Evolutionary conservation across 2,797 vertebrate species (phyloP).

Genomic region (Characodon lateralis): DNA sequence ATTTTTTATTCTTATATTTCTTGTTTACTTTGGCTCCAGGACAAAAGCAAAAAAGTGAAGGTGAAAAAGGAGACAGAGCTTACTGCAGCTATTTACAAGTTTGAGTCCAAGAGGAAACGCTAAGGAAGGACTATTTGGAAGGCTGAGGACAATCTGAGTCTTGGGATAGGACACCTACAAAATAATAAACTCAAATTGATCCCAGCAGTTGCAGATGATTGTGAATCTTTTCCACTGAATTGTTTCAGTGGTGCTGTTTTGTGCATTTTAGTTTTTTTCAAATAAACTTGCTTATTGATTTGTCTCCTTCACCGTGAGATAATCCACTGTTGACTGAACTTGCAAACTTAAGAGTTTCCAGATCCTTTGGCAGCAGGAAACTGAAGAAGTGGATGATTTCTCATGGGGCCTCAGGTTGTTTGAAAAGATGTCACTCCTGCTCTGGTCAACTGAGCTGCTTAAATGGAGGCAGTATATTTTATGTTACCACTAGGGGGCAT

Average conservation of each 20-base stretch:
- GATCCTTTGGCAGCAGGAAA: neutral
- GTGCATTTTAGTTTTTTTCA: slow-evolving; percentile 55
- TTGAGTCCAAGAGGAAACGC: slow-evolving; percentile 89
- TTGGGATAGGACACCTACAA: neutral
- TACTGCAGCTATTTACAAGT: slow-evolving; percentile 91
- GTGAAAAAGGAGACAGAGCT: slow-evolving; percentile 87
- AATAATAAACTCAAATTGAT: slow-evolving; percentile 14
- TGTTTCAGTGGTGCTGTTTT: slow-evolving; percentile 29
- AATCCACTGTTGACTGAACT: neutral
- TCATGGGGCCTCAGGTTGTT: neutral
- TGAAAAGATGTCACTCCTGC: neutral
- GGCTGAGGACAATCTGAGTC: slow-evolving; percentile 6
- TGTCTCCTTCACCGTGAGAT: neutral
- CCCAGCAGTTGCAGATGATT: neutral
- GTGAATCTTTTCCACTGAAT: neutral
- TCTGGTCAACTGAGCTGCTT: neutral
- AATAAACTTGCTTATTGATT: slow-evolving; percentile 41
- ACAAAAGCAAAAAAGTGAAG: slow-evolving; percentile 90
- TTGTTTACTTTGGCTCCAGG: slow-evolving; percentile 74
- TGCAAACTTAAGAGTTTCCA: neutral
- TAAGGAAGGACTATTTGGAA: slow-evolving; percentile 54
- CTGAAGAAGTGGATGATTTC: neutral
- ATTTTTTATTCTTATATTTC: neutral
- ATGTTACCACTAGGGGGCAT: slow-evolving; percentile 85
- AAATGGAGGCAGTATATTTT: neutral